Conservation (phyloP, 2,797 vertebrate genomes). For the Sebastes minor region DNA sequence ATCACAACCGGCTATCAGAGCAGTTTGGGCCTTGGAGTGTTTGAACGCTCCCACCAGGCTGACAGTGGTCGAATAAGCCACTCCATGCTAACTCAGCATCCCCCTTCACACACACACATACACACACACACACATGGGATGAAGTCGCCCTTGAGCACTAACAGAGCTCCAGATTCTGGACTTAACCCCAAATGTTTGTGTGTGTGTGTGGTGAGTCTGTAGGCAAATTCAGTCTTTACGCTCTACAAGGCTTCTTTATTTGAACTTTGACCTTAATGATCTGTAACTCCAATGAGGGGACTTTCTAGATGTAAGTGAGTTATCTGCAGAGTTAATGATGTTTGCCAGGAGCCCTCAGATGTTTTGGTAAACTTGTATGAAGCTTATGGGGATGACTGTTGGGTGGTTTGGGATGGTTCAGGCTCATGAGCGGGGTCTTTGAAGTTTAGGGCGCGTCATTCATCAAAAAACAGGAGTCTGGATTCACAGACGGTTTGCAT, state of each 20-base stretch:
- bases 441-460: slow-evolving; percentile 12
- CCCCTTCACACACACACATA: slow-evolving; percentile 12
- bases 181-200: slow-evolving; percentile 28
- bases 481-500: background rate
- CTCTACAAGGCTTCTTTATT: slow-evolving; percentile 17
- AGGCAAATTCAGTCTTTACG: slow-evolving; percentile 1
- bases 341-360: slow-evolving; percentile 45
- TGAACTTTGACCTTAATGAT: slow-evolving; percentile 57
- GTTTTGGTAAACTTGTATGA: slow-evolving; percentile 23
- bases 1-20: slow-evolving; percentile 60
- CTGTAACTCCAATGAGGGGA: background rate
- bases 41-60: slow-evolving; percentile 53
- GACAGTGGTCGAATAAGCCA: slow-evolving; percentile 63
- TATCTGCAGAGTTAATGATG: slow-evolving; percentile 30
- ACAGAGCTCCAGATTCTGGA: slow-evolving; percentile 39
- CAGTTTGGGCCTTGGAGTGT: slow-evolving; percentile 57
- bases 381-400: background rate
- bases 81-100: slow-evolving; percentile 64
- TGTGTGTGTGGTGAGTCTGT: slow-evolving; percentile 11
- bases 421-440: slow-evolving; percentile 29
- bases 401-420: background rate
- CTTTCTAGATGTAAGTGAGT: slow-evolving; percentile 4
- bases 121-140: slow-evolving; percentile 7
- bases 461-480: background rate
- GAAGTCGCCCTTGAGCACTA: slow-evolving; percentile 53